A percentile compares a stretch with the other conserved stretches of the same genome.
phyloP scores from a whole-genome alignment of 2,888 invertebrate genomes.

The Oscheius sp. region DNA sequence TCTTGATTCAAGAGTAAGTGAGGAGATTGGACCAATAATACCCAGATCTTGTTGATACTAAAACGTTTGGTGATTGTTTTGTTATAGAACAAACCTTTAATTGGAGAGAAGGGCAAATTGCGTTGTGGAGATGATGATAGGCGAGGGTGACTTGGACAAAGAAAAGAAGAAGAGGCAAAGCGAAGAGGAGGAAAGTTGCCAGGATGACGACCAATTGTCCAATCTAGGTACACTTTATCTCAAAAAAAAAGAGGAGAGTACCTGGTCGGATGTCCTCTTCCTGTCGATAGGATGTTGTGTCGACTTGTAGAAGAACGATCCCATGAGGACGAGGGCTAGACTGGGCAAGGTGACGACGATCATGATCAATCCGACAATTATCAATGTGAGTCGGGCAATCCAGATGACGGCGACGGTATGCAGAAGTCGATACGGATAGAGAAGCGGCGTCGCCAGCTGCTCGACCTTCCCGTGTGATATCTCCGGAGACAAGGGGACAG shows the following conservation, averaged over 20 bases:
- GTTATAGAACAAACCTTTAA: constrained; percentile 35
- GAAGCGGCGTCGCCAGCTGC: constrained; percentile 31
- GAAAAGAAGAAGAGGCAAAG: constrained; percentile 43
- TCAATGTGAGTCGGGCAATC: constrained; percentile 26
- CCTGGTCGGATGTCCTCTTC: constrained; percentile 48
- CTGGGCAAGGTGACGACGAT: constrained; percentile 24
- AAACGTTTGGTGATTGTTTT: background rate
- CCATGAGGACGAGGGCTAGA: constrained; percentile 24
- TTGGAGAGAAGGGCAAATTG: constrained; percentile 50
- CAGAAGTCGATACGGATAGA: constrained; percentile 32
- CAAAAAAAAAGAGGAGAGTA: background rate
- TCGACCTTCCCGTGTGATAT: constrained; percentile 14
- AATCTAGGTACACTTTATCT: constrained; percentile 36
- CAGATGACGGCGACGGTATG: constrained; percentile 35
- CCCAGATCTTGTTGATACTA: constrained; percentile 41
- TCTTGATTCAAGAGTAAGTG: constrained; percentile 21
- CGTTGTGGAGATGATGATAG: constrained; percentile 54
- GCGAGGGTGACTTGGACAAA: constrained; percentile 43
- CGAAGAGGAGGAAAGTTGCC: constrained; percentile 45
- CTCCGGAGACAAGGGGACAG: constrained; percentile 9
- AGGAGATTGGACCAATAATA: constrained; percentile 25
- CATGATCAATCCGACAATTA: constrained; percentile 22
- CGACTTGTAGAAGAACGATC: constrained; percentile 50
- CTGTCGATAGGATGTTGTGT: constrained; percentile 58
- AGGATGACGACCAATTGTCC: constrained; percentile 44